phyloP scores from a whole-genome alignment of 2,113 vertebrate genomes.

The Anas platyrhynchos region DNA sequence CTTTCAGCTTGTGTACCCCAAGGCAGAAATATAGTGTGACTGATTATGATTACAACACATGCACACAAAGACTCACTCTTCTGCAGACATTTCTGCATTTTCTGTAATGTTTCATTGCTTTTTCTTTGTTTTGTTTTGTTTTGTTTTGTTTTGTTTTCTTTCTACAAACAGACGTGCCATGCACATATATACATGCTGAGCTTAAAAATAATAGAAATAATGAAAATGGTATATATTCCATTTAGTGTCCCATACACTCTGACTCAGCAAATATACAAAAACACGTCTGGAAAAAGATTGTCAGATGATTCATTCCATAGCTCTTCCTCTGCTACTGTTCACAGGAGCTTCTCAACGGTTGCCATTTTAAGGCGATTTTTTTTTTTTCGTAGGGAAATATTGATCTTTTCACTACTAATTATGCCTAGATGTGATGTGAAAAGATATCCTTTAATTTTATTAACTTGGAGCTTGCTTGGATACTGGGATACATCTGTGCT shows the following conservation, averaged over 20 bases:
- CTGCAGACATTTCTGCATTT: background rate
- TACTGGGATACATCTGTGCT: background rate
- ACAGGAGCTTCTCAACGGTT: background rate
- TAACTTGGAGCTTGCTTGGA: background rate
- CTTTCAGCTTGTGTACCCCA: conserved; percentile 31
- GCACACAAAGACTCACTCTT: background rate
- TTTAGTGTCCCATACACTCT: background rate
- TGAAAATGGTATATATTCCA: background rate
- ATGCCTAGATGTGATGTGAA: background rate
- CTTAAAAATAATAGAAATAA: background rate
- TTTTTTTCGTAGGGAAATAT: background rate
- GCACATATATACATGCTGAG: background rate
- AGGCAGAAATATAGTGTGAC: conserved; percentile 50
- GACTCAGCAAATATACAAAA: background rate
- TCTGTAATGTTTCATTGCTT: background rate
- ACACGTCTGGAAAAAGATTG: background rate
- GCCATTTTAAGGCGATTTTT: background rate
- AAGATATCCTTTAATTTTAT: background rate
- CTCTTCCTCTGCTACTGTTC: background rate
- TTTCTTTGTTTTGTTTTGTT: no score
- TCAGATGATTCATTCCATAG: background rate
- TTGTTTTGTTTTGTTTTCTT: background rate
- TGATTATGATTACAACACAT: conserved; percentile 31
- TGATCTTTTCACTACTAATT: background rate
- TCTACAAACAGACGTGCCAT: background rate